phyloP scores from a whole-genome alignment of 2,888 invertebrate genomes.

The Zygaena filipendulae region DNA sequence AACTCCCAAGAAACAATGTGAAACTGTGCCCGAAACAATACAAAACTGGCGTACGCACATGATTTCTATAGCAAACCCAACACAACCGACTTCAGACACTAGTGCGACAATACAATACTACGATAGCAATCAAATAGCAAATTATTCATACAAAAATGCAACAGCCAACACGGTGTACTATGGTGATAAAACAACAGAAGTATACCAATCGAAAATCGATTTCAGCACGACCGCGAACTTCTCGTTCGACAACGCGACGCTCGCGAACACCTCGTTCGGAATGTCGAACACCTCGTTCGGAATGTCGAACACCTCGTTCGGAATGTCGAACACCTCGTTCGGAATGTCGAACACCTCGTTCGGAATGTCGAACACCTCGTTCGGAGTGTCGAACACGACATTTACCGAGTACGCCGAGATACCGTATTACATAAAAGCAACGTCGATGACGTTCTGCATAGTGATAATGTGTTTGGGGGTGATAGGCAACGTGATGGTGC shows the following conservation, averaged over 20 bases:
- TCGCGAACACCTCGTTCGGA: conserved; percentile 28
- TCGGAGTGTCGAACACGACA: conserved; percentile 34
- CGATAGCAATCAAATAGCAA: conserved; percentile 23
- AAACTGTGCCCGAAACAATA: conserved; percentile 29
- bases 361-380: conserved; percentile 27
- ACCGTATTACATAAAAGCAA: conserved; percentile 87
- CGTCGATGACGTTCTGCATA: conserved; percentile 89
- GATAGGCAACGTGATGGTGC: conserved; percentile 93
- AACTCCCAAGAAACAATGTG: too few species aligned
- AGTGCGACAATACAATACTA: conserved; percentile 26
- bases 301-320: conserved; percentile 10
- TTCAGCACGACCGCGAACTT: conserved; percentile 12
- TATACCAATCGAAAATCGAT: conserved; percentile 20
- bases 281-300: conserved; percentile 30
- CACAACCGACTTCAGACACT: conserved; percentile 36
- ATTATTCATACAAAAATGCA: conserved; percentile 30
- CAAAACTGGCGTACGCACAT: conserved; percentile 36
- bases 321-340: conserved; percentile 11
- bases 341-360: conserved; percentile 22
- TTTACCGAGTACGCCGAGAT: conserved; percentile 69
- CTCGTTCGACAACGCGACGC: conserved; percentile 16
- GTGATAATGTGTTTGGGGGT: conserved; percentile 90
- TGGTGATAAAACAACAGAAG: conserved; percentile 14
- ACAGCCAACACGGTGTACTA: conserved; percentile 23
- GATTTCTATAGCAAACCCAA: conserved; percentile 53